These are phyloP conservation scores for Enteromius unitaeniatus DNA, from an alignment of 2,797 vertebrate species.

Conservation along the genomic window DNA sequence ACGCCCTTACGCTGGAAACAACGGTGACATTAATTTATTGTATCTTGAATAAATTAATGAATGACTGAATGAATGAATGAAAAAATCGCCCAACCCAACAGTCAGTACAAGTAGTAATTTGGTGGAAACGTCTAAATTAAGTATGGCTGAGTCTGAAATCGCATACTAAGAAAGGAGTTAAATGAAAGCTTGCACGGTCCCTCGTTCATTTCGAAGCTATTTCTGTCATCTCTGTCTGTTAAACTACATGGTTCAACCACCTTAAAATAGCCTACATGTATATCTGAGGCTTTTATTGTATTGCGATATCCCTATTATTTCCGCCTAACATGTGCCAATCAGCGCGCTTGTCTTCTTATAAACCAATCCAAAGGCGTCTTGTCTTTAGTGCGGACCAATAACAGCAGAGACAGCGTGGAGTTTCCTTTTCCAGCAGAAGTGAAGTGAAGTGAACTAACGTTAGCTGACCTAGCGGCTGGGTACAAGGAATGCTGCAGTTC, in stretches of 20 bases:
- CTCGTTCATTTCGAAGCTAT: not conserved
- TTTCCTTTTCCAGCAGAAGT: conserved; percentile 28
- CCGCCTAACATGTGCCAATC: conserved; percentile 11
- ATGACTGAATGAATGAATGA: too few species aligned
- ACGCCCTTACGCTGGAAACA: too few species aligned
- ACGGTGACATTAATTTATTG: too few species aligned
- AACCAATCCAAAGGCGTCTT: not conserved
- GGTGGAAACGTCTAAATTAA: too few species aligned
- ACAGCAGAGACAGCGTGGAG: conserved; percentile 8
- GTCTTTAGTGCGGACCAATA: conserved; percentile 5
- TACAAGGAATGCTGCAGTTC: conserved; percentile 22
- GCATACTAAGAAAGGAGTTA: too few species aligned
- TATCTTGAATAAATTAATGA: too few species aligned
- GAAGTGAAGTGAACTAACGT: conserved; percentile 2
- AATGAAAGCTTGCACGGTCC: not conserved
- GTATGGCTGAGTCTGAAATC: too few species aligned
- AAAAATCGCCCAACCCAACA: too few species aligned
- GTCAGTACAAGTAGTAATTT: too few species aligned
- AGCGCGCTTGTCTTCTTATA: not conserved
- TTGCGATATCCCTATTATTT: not conserved
- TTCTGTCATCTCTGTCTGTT: not conserved
- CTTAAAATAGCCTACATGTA: not conserved
- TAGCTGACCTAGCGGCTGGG: not conserved
- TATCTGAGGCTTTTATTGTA: not conserved
- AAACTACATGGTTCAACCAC: not conserved